Base-by-base conservation (phyloP, 2,113 vertebrate genomes). In the Eulacestoma nigropectus region DNA sequence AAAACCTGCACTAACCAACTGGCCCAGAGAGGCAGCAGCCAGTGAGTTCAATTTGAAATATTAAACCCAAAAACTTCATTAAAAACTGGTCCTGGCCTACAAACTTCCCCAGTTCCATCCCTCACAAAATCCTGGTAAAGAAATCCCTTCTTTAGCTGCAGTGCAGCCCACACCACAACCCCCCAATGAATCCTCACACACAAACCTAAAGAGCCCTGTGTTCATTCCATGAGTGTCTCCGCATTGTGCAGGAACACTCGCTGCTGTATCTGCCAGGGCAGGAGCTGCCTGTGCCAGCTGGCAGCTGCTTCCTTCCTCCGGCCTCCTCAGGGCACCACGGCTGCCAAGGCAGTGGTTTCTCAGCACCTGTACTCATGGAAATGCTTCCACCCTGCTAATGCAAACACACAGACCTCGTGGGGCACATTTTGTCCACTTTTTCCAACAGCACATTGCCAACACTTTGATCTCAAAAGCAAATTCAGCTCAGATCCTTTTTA, bases 281-380 rank as follows among this genome's bases (percentile, higher is more conserved):
- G 50, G 65, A 75, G 76, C 18, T 64, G 39, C 44, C 72, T 33
- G 60, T 88, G 70, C 89, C 94, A 86, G 15, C 39, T 85, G 76
- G 67, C 87, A 85, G 70, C 49, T 64, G 59, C 68, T 49, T 67
- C 84, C 87, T 83, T 88, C 91, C 78, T 85, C 27, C 13, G 27
- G 74, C 70, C 87, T 77, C 19, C 8, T 59, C 62, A 13, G 60
- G 69, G 64, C 69, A 75, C 8, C 41, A 4, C 30, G 37, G 67
- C 78, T 92, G 84, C 87, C 95, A 93, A 63, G 84, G 44, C 55
- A 42, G 84, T 67, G 91, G 76, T 84, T 89, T 64, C 76, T 82
- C 90, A 78, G 68, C 89, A 93, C 88, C 89, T 87, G 33, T 89
- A 57, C 73, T 91, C 80, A 80, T 25, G 80, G 90, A 83, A 72